Percentiles rank a stretch among this genome's conserved stretches.
phyloP scores from a whole-genome alignment of 2,113 vertebrate species.

The Crotalus helleri region DNA sequence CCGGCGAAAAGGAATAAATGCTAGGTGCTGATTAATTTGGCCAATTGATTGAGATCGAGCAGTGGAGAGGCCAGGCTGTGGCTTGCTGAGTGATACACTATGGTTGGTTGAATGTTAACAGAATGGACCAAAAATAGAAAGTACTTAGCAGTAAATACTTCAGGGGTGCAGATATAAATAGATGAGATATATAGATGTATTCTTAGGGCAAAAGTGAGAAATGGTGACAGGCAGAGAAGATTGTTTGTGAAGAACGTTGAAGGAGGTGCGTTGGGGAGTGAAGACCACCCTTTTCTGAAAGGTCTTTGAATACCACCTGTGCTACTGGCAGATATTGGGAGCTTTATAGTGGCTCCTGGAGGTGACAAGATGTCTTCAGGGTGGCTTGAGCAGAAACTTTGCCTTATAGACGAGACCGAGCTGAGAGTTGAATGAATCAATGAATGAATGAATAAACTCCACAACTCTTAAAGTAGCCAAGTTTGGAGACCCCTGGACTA shows the following conservation, averaged over 20 bases:
- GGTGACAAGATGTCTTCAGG: no score
- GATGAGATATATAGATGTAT: not conserved
- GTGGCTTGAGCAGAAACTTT: no score
- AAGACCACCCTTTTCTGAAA: not conserved
- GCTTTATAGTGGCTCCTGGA: no score
- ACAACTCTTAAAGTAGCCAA: no score
- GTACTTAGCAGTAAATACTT: conserved; percentile 53
- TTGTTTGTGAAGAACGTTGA: not conserved
- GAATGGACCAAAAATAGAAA: conserved; percentile 63
- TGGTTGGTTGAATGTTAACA: conserved; percentile 51
- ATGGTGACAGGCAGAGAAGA: not conserved
- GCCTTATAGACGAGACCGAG: no score
- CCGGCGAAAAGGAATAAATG: conserved; percentile 10
- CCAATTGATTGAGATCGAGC: conserved; percentile 60
- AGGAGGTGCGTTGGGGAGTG: not conserved
- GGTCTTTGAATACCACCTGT: no score
- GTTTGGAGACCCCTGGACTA: no score
- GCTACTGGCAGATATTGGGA: no score
- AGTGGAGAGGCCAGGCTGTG: conserved; percentile 38
- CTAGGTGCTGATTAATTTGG: conserved; percentile 64
- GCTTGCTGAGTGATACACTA: conserved; percentile 36
- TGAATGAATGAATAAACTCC: no score
- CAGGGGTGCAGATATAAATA: conserved; percentile 51
- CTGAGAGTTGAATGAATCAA: no score
- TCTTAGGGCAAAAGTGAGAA: not conserved